phyloP scores from a whole-genome alignment of 2,888 invertebrate genomes.

The Drosophila cracens region DNA sequence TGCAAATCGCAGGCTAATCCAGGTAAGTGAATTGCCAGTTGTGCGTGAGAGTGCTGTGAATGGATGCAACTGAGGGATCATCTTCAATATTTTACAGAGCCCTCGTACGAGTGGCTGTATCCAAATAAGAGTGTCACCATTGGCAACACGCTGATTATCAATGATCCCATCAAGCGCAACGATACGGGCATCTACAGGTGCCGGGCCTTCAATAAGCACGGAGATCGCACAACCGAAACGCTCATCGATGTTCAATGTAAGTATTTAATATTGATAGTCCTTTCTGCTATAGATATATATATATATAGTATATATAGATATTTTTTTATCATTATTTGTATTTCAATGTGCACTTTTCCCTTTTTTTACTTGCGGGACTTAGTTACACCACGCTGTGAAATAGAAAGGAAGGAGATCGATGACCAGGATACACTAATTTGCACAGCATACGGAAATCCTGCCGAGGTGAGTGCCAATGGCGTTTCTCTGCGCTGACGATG shows the following conservation, averaged over 20 bases:
- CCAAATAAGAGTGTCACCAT: conserved; percentile 82
- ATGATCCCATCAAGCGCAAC: conserved; percentile 88
- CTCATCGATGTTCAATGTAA: conserved; percentile 94
- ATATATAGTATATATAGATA: too few species aligned
- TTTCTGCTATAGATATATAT: neutral
- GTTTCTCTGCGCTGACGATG: neutral
- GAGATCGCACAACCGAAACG: conserved; percentile 89
- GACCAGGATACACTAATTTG: conserved; percentile 92
- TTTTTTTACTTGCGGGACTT: conserved; percentile 42
- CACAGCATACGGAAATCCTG: conserved; percentile 92
- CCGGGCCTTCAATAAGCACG: conserved; percentile 92
- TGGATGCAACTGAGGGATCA: neutral
- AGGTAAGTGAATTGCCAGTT: conserved; percentile 75
- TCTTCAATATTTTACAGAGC: conserved; percentile 65
- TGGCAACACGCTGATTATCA: conserved; percentile 86
- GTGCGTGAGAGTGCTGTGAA: neutral
- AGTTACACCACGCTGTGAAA: conserved; percentile 94
- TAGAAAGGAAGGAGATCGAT: conserved; percentile 90
- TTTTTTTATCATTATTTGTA: neutral
- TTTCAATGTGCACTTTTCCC: neutral
- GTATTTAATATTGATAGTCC: conserved; percentile 49
- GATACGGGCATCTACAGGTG: conserved; percentile 93
- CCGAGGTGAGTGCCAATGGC: conserved; percentile 78
- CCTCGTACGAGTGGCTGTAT: conserved; percentile 84
- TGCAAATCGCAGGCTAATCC: conserved; percentile 86